These are phyloP conservation scores for Phocides pigmalion DNA, from an alignment of 1,140 invertebrate species.

Conservation along the genomic window DNA sequence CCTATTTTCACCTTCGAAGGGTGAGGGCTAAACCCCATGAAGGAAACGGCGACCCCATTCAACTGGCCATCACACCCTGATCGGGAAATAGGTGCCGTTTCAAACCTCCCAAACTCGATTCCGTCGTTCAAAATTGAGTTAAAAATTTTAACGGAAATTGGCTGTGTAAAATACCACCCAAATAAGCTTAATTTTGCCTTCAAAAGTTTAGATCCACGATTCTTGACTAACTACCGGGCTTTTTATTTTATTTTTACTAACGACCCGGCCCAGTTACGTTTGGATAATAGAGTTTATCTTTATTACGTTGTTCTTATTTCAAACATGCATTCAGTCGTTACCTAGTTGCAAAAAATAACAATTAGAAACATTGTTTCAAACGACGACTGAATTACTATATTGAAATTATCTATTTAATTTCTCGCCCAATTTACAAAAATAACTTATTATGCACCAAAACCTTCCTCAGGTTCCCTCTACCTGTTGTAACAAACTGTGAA, in stretches of 20 bases:
- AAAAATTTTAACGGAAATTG: constrained; percentile 18
- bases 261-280: neutral
- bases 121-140: constrained; percentile 20
- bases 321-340: no score
- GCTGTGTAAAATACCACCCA: constrained; percentile 7
- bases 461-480: no score
- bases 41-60: constrained; percentile 37
- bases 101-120: constrained; percentile 25
- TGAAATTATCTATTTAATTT: no score
- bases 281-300: no score
- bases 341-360: no score
- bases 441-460: no score
- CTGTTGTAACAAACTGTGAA: no score
- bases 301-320: no score
- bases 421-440: no score
- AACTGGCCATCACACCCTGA: constrained; percentile 39
- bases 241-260: neutral
- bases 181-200: neutral
- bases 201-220: neutral
- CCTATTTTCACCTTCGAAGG: constrained; percentile 29
- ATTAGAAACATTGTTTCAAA: no score
- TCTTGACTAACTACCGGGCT: neutral
- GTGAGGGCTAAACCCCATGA: constrained; percentile 43
- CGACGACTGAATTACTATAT: no score
- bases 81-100: constrained; percentile 44